phyloP scores from a whole-genome alignment of 2,113 vertebrate species.

The Otis tarda region DNA sequence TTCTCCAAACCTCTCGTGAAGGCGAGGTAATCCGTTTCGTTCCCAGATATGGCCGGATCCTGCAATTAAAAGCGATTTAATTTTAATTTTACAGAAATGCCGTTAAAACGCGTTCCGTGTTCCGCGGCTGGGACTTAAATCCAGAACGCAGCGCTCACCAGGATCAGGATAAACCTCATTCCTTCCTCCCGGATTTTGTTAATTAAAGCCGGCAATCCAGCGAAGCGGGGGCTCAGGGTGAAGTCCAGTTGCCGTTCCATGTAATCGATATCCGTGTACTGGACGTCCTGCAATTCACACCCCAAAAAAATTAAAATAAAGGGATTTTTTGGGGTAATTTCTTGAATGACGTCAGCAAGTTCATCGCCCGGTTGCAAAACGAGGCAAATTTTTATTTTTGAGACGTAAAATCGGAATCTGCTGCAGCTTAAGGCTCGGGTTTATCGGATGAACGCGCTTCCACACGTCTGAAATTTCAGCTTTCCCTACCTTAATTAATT shows the following conservation, averaged over 20 bases:
- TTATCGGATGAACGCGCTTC: no score
- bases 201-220: slow-evolving; percentile 77
- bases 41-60: slow-evolving; percentile 93
- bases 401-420: no score
- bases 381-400: no score
- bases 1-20: slow-evolving; percentile 70
- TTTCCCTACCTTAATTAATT: no score
- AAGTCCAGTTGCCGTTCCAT: slow-evolving; percentile 92
- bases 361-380: no score
- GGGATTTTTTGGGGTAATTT: no score
- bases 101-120: neutral
- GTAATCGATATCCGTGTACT: slow-evolving; percentile 92
- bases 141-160: slow-evolving; percentile 74
- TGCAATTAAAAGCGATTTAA: slow-evolving; percentile 40
- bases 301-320: neutral
- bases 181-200: slow-evolving; percentile 75
- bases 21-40: slow-evolving; percentile 84
- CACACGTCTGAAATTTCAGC: no score
- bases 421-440: no score
- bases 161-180: slow-evolving; percentile 90
- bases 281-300: slow-evolving; percentile 81
- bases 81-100: neutral
- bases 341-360: no score
- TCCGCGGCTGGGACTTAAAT: neutral
- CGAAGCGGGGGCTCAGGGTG: slow-evolving; percentile 76